Evolutionary conservation across 2,113 vertebrate species (phyloP), one percentile per base, ranked within the genome.

Genomic region (Microcebus murinus): DNA sequence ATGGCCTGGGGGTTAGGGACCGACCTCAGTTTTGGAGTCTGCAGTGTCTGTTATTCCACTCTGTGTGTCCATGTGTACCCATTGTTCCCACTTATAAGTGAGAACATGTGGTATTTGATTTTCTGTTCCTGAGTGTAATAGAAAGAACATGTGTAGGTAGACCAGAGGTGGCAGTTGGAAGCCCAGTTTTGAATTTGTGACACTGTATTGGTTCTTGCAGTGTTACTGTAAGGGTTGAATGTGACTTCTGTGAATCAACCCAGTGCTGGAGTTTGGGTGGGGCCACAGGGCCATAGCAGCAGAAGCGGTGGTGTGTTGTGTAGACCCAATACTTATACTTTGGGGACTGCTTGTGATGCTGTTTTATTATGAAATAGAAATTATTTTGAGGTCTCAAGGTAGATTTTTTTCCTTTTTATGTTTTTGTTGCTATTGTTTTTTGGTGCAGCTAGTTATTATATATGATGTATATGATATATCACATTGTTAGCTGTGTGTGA

Each of bases 361-460:
- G 20, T 83, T 87, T 67, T 17, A 55, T 74, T 48, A 34, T 87
- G 36, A 87, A 80, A 50, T 77, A 76, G 42, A 83, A 29, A 21
- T 92, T 94, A 36, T 79, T 92, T 87, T 73, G 59, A 71, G 29
- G 57, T n/a, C 73, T 90, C 45, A 21, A 96, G 77, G 8, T 82
- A 67, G 34, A 45, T 90, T 76, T 89, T 27, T 67, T 86, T 34
- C 8, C 23, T 57, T 92, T 92, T 57, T 15, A 20, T 82, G 63
- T 36, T 76, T 85, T 57, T 39, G 8, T 74, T 89, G 50, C 14
- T 55, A 0, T 68, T 23, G 21, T 63, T 96, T 90, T 55, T 81
- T 18, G 48, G 59, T 27, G 63, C n/a, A 68, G 73, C 25, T 50
- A 0, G 25, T 25, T 12, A 29, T 63, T 63, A 14, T 52, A 48